phyloP scores from a whole-genome alignment of 2,113 vertebrate genomes.

The Odocoileus virginianus region DNA sequence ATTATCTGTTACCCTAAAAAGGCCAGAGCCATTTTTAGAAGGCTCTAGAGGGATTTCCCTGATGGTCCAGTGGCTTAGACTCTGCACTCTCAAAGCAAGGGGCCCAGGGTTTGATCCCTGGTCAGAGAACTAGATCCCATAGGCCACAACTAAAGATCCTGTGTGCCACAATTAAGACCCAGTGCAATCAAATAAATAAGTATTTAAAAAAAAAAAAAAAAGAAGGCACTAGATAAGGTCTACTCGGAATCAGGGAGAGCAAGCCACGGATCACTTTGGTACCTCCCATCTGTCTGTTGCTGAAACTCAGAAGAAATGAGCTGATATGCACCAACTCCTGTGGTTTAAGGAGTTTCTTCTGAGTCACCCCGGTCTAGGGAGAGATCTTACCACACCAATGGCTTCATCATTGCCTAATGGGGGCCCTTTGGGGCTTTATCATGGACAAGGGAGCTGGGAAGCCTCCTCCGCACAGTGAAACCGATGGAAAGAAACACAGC shows the following conservation, averaged over 20 bases:
- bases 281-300: background rate
- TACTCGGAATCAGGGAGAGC: background rate
- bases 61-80: background rate
- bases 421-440: background rate
- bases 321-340: background rate
- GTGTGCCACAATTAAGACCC: background rate
- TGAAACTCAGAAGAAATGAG: background rate
- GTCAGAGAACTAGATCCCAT: background rate
- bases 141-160: background rate
- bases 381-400: background rate
- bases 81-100: background rate
- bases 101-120: background rate
- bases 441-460: background rate
- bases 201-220: background rate
- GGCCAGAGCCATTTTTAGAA: background rate
- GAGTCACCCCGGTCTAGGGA: background rate
- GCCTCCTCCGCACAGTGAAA: background rate
- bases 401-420: background rate
- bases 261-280: background rate
- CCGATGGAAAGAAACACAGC: background rate
- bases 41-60: background rate
- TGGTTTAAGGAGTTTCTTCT: background rate
- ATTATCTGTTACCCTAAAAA: background rate
- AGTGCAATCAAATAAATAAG: background rate
- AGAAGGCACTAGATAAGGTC: background rate